Percentiles rank a stretch among this genome's conserved stretches.
These are phyloP conservation scores for Sphaerophoria taeniata DNA, from an alignment of 2,888 invertebrate species.

Conservation along the genomic window DNA sequence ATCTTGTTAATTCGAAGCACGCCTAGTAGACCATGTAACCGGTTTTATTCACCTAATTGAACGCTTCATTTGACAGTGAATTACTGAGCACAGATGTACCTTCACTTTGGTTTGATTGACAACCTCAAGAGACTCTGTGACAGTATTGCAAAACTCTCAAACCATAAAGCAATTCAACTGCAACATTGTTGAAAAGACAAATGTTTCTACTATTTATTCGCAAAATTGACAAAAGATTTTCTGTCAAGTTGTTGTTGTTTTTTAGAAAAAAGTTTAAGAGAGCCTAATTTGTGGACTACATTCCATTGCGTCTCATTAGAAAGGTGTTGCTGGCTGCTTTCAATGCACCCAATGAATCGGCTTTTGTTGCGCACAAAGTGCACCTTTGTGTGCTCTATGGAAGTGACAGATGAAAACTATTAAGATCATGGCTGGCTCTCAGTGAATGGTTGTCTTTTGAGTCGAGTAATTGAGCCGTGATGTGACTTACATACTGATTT, in stretches of 20 bases:
- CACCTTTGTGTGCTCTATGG: constrained; percentile 36
- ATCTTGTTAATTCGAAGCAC: too few relatives aligned
- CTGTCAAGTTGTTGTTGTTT: constrained; percentile 18
- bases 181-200: constrained; percentile 22
- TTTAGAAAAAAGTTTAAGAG: constrained; percentile 49
- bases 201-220: constrained; percentile 23
- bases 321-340: constrained; percentile 49
- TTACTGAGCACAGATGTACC: too few relatives aligned
- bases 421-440: too few relatives aligned
- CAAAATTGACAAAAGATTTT: constrained; percentile 56
- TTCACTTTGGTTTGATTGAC: too few relatives aligned
- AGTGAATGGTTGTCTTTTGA: constrained; percentile 5
- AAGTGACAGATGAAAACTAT: background rate
- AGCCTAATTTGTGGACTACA: constrained; percentile 63
- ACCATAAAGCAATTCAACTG: constrained; percentile 46
- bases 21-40: too few relatives aligned
- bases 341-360: constrained; percentile 12
- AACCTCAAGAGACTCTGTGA: too few relatives aligned
- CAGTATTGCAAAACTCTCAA: constrained; percentile 34
- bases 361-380: constrained; percentile 23
- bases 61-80: too few relatives aligned
- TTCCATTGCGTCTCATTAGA: constrained; percentile 71
- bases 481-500: too few relatives aligned
- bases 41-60: too few relatives aligned
- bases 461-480: background rate